Evolutionary conservation across 1,140 invertebrate genomes (phyloP), one percentile per base, ranked within the genome.

Genomic region (Diplogasteroides magnus): DNA sequence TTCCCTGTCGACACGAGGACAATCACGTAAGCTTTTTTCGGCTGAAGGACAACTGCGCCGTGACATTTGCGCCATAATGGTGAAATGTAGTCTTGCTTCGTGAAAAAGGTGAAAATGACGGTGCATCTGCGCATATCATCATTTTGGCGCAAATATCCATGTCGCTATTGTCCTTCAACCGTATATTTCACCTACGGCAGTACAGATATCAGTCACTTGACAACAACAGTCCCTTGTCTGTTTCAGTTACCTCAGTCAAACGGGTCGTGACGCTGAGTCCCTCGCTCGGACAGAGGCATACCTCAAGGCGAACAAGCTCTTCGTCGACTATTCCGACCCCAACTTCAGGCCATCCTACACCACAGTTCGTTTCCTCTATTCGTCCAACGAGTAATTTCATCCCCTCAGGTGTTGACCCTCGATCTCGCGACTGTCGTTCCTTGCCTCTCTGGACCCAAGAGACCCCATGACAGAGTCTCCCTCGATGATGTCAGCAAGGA

Each of bases 391-490:
- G 19, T 69, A 76, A 19, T 23, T 76, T 76, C 15, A 69, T 37
- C 37, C n/a, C n/a, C 77, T 69, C 63, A 91, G 88, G 86, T 90
- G 48, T 89, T 95, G 11, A 91, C 91, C 69, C 84, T 98, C 65
- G 94, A 98, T 83, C 85, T 98, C 31, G 83, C 84, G 0, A 91
- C 90, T 0, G 92, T 98, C 0, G 92, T 92, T 13, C 91, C 94
- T 1, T 97, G 92, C 65, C 90, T 97, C 0, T 95, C 92, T 76
- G 96, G 96, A 11, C 95, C 96, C 0, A 98, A 98, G 83, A 85
- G 95, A 74, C 95, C 95, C 0, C 95, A 98, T 77, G 96, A 98
- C 85, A 87, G 92, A 62, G 93, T 98, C 1, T 88, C 92, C 0
- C 91, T 98, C 0, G 84, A 88, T 0, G 89, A 91, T 32, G 95